Evolutionary conservation across 2,113 vertebrate genomes (phyloP).

Genomic region (Emydocephalus ijimae): DNA sequence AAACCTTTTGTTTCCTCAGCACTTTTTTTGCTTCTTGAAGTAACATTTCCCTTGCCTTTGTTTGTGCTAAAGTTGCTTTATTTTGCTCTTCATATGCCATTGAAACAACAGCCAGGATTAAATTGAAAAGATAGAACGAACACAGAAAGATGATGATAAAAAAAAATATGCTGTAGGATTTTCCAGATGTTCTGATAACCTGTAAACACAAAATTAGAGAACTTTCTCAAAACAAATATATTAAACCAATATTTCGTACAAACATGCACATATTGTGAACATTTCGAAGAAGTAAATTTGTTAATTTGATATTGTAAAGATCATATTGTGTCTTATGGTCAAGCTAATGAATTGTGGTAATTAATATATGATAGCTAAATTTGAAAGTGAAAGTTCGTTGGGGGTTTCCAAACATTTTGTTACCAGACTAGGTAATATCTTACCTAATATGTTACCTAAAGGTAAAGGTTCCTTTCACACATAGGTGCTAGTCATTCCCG

Average conservation of each 20-base stretch:
- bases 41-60: slow-evolving; percentile 81
- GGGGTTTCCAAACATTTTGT: too few species aligned
- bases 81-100: slow-evolving; percentile 98
- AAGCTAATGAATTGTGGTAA: background rate
- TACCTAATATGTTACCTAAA: too few species aligned
- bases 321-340: background rate
- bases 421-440: too few species aligned
- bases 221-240: background rate
- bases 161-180: slow-evolving; percentile 89
- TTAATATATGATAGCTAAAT: background rate
- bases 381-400: too few species aligned
- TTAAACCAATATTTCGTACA: background rate
- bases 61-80: slow-evolving; percentile 85
- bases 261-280: background rate
- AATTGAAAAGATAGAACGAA: slow-evolving; percentile 96
- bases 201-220: slow-evolving; percentile 52
- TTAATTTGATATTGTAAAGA: background rate
- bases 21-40: slow-evolving; percentile 78
- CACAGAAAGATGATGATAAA: slow-evolving; percentile 93
- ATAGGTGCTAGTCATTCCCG: too few species aligned
- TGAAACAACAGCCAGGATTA: slow-evolving; percentile 95
- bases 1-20: slow-evolving; percentile 84
- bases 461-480: too few species aligned
- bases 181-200: slow-evolving; percentile 89
- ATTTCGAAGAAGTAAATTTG: background rate